Base-by-base conservation (phyloP, 2,888 invertebrate genomes). In the Drosophila picticornis region DNA sequence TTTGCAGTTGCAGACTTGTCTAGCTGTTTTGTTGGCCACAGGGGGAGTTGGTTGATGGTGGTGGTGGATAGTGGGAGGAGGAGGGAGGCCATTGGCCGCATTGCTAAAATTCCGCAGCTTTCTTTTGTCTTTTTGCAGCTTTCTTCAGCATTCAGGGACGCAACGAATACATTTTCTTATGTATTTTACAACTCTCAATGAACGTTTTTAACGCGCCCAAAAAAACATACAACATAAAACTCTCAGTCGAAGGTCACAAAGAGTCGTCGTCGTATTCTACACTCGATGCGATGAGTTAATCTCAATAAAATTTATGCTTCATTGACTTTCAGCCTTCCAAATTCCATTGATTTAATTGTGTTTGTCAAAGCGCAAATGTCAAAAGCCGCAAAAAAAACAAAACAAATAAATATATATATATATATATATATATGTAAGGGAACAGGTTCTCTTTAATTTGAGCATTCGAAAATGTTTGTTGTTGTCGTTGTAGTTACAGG, bases 31-130 rank as follows among this genome's bases (percentile, higher is more conserved):
- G 50, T 55, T 61, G 46, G 4, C 1, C 22, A 25, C 16, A 27
- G 51, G 32, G 40, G 53, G 16, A 10, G 51, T 34, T 34, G 34
- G 13, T 34, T 34, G 13, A 34, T 6, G 10, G 27, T 19, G 48
- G 27, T 13, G 46, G 53, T 50, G 19, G 27, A 5, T 50, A 16
- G 50, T 46, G 25, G 25, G 25, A 46, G 27, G 27, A 16, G 25
- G 27, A 27, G 29, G 29, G 10, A 82, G 83, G 79, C 77, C 80
- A 77, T 80, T 79, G 72, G 86, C 87, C 84, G 87, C 84, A 84
- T 84, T 84, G 84, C 88, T 84, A 69, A 88, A 83, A 84, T 84
- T 88, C 88, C 88, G 70, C 72, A 88, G 88, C 85, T 84, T 84
- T 87, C 88, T 84, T 84, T 87, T 87, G 81, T 84, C 64, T 75